These are phyloP conservation scores for Urosaurus nigricauda DNA, from an alignment of 2,797 vertebrate genomes.

Conservation along the genomic window DNA sequence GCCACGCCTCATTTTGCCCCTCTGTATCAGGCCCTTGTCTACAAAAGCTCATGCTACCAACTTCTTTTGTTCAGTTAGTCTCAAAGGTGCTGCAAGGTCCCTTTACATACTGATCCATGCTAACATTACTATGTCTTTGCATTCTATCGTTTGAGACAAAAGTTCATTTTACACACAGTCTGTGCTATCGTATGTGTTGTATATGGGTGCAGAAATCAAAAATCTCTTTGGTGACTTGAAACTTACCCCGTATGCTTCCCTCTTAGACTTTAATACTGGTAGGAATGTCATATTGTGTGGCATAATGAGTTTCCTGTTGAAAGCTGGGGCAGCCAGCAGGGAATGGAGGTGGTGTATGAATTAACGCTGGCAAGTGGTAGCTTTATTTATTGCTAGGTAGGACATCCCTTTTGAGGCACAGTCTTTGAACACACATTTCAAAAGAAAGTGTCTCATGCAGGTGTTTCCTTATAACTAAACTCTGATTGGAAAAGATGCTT, in stretches of 20 bases:
- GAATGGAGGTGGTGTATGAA: constrained; percentile 60
- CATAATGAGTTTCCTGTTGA: constrained; percentile 47
- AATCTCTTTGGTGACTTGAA: constrained; percentile 13
- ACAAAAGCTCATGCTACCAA: no score
- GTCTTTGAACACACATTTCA: constrained; percentile 49
- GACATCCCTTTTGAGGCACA: constrained; percentile 22
- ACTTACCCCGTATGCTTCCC: neutral
- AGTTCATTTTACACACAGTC: neutral
- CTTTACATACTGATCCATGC: no score
- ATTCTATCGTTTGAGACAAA: neutral
- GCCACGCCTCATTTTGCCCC: no score
- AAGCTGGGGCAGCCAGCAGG: constrained; percentile 29
- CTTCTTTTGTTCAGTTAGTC: no score
- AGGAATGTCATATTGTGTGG: constrained; percentile 36
- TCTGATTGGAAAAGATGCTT: constrained; percentile 40
- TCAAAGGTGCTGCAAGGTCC: no score
- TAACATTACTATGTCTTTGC: no score
- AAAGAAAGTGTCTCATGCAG: constrained; percentile 24
- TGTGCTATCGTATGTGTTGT: neutral
- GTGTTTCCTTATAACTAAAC: constrained; percentile 11
- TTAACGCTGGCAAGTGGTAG: constrained; percentile 65
- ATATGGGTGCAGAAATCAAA: neutral
- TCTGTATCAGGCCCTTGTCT: no score
- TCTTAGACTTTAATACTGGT: constrained; percentile 45
- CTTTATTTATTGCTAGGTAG: constrained; percentile 55